These are phyloP conservation scores for Odontomachus brunneus DNA, from an alignment of 1,140 invertebrate genomes.

Conservation along the genomic window DNA sequence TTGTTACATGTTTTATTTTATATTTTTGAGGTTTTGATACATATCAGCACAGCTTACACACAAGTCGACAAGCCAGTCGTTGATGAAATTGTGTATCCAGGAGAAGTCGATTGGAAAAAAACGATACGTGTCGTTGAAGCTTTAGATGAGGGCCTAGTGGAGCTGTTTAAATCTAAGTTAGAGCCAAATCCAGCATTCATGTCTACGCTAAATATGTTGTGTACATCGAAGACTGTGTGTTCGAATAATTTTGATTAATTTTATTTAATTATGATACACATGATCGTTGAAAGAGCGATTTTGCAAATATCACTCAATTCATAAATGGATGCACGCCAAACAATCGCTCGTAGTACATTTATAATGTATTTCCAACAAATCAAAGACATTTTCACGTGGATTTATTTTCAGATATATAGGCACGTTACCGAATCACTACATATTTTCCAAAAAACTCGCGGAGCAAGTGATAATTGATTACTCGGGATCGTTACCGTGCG, in stretches of 20 bases:
- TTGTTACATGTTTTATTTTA: background rate
- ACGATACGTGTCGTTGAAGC: constrained; percentile 93
- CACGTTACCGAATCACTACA: constrained; percentile 93
- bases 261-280: no score
- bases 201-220: no score
- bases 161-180: constrained; percentile 89
- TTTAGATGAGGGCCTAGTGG: constrained; percentile 89
- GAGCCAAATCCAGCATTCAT: constrained; percentile 12
- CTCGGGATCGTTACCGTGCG: constrained; percentile 89
- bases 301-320: no score
- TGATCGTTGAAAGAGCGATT: no score
- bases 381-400: background rate
- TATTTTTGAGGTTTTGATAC: constrained; percentile 87
- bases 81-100: constrained; percentile 93
- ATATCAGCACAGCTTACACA: constrained; percentile 94
- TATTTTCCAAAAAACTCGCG: constrained; percentile 93
- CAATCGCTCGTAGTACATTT: no score
- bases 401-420: constrained; percentile 87
- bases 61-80: constrained; percentile 90
- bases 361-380: no score
- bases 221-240: no score
- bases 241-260: no score
- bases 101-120: constrained; percentile 93
- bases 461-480: constrained; percentile 92
- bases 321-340: no score